Evolutionary conservation across 2,888 invertebrate species (phyloP), one percentile per base, ranked within the genome.

Genomic region (Neria commutata): DNA sequence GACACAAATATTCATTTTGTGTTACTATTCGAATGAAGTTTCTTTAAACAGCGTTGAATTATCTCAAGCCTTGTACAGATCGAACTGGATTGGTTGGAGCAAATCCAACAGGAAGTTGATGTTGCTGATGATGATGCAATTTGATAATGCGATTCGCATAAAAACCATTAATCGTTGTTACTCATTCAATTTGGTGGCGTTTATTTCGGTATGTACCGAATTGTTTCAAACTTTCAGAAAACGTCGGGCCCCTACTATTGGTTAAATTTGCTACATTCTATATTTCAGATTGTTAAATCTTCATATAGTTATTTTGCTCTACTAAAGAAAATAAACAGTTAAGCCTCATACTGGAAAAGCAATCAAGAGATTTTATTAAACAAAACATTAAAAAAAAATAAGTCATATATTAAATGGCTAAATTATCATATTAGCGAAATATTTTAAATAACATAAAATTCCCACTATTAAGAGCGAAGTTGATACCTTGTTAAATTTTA

Each of bases 1-100:
- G 2, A 23, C 64, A 34, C 77, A 77, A 60, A 74, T 77, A 24
- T 77, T 77, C 42, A 68, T 75, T 1, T 29, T 71, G 6, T 77
- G 77, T 59, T 70, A 72, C 60, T 69, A 68, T 40, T 66, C 74
- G 19, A 72, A 77, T 33, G 73, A 76, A 37, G 60, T 77, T 5
- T 71, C 69, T 0, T 10, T 67, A 5, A 66, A 68, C 34, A 77
- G 74, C 26, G 61, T 57, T 0, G 54, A 53, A 1, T 49, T 77
- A 0, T 56, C 69, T 1, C 63, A 67, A 34, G 58, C 70, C 0
- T 21, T 75, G 3, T 75, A 76, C 54, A 66, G 58, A 0, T 58
- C 73, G 1, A 46, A 72, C 0, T 71, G 73, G 71, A 63, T 58
- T 5, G 16, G 47, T 1, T 71, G 71, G 71, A 68, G 53, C 24